Base-by-base conservation (phyloP, 2,113 vertebrate species). In the Callithrix jacchus region DNA sequence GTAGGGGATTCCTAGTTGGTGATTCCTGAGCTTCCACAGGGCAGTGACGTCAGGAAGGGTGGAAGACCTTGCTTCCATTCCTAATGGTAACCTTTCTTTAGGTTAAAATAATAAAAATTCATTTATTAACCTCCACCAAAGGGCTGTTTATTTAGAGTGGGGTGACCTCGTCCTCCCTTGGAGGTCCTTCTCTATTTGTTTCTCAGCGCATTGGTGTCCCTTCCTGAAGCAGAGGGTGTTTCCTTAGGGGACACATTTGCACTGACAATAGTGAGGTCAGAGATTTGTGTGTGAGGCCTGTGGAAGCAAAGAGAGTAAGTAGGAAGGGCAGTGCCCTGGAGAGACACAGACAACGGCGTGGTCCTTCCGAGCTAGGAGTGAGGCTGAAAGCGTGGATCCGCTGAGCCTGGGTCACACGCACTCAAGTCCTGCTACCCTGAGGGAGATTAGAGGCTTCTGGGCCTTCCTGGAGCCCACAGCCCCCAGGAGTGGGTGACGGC, bases 381-480 rank as follows among this genome's bases (percentile, higher is more conserved):
- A 79, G 17, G 70, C 25, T 8, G 5, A 23, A 37, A 21, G 47
- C 27, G 23, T 30, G 23, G 12, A 14, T 45, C 81, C 7, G 68
- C 35, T 8, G 0, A 42, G 40, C 0, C 0, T 0, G 23, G 25
- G n/a, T 64, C 61, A 32, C 61, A 14, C 14, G 5, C 13, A 17
- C 71, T 70, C 12, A 32, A 9, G 18, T 9, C 11, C 89, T 70
- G n/a, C 77, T 20, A 0, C 61, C 61, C 77, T 8, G 2, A 42
- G 64, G 47, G 18, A 45, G 2, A 10, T 71, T 47, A 20, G 82
- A n/a, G 27, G 52, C 77, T 83, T 79, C 89, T 12, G 79, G 87
- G 20, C 25, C n/a, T 73, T 23, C 17, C 47, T 23, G 17, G 11
- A 21, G 64, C 74, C 58, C 30, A 3, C 32, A 84, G 73, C 89